phyloP scores from a whole-genome alignment of 92 coral and sea anemone species.

The Ricordea florida region DNA sequence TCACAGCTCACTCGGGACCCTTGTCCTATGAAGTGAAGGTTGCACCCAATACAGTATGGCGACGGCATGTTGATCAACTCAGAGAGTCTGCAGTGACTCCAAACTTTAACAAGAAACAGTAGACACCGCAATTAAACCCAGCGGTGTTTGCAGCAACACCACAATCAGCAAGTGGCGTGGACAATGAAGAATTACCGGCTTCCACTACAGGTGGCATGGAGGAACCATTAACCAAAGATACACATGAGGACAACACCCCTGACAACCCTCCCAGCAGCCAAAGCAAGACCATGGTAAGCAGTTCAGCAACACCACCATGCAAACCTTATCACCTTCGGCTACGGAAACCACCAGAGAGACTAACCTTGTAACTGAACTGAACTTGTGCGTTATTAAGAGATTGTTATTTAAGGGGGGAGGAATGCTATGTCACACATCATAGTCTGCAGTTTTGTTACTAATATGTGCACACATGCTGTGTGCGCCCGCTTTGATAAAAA shows the following conservation, averaged over 20 bases:
- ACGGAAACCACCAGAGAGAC: no score
- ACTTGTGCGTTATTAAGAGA: no score
- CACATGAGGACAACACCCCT: neutral
- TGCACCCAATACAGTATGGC: conserved; percentile 23
- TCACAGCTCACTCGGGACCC: conserved; percentile 28
- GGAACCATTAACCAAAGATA: neutral
- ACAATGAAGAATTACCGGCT: neutral
- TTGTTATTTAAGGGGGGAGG: no score
- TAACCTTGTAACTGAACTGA: no score
- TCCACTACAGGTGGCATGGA: neutral
- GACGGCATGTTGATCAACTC: conserved; percentile 13
- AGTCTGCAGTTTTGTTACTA: no score
- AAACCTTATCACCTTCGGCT: no score
- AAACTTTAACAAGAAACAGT: neutral
- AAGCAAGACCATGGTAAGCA: neutral
- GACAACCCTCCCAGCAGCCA: neutral
- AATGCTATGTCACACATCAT: no score
- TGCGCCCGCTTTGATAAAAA: no score
- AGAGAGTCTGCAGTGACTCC: neutral
- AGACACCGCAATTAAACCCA: neutral
- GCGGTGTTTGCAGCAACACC: neutral
- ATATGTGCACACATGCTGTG: no score
- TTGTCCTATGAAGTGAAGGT: conserved; percentile 17
- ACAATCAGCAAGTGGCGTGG: neutral
- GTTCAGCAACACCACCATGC: no score